Base-by-base conservation (phyloP, 2,113 vertebrate species). In the Calypte anna region DNA sequence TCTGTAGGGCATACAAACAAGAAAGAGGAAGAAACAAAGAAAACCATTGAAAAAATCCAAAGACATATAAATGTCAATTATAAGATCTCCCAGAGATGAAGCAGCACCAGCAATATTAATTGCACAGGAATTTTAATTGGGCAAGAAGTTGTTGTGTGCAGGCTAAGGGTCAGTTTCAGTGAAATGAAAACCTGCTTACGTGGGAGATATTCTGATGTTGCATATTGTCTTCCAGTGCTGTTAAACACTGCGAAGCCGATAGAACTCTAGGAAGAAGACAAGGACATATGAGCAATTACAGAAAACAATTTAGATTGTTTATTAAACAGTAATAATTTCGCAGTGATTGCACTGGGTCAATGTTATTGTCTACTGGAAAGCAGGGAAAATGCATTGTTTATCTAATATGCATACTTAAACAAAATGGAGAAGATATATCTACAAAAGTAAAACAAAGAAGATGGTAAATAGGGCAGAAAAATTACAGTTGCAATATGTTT, bases 81-180 rank as follows among this genome's bases (percentile, higher is more conserved):
- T 12, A 67, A 62, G 9, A 48, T 43, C 7, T 58, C 9, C 13
- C 9, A 22, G 17, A 67, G 22, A 55, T 77, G 40, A 53, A 33
- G 14, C 0, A 58, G 2, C 1, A 82, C 13, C 5, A 27, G 5
- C 12, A 44, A 64, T 38, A 54, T 67, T 46, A 59, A 9, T 30
- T 40, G 20, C 2, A 8, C 5, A 21, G n/a, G 24, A 72, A 55
- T 79, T 79, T 59, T 59, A 7, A 30, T 27, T 33, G 6, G 15
- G 1, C 10, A 38, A 46, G 15, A 50, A 44, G 4, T 28, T 44
- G 5, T 27, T 0, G 0, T 46, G 25, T 6, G 2, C 59, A 68
- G 12, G n/a, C 10, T 57, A 62, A 77, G 31, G 21, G 24, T 36
- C 10, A 57, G 7, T 54, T 88, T 82, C 21, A 40, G 4, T 50